Conservation (phyloP, 2,888 invertebrate species). For the Xestoiulus laeticollis region DNA sequence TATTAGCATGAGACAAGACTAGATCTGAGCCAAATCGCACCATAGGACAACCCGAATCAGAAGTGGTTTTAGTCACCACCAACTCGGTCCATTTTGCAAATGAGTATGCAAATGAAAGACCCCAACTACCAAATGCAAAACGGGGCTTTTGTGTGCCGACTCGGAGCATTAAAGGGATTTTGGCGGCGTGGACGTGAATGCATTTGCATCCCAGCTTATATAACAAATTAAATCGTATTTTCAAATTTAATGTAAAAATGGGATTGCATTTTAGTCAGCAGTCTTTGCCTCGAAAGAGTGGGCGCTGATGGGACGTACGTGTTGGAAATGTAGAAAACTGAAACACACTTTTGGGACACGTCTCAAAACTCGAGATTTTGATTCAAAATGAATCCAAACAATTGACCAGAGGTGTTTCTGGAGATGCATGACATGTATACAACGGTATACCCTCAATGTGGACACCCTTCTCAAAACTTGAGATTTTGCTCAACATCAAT, state of each 20-base stretch:
- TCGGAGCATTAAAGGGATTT: neutral
- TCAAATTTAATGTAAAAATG: constrained; percentile 15
- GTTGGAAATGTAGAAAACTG: neutral
- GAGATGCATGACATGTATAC: too few relatives aligned
- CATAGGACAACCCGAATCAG: constrained; percentile 9
- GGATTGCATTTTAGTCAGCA: constrained; percentile 2
- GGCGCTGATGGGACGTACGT: neutral
- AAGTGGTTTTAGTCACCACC: constrained; percentile 18
- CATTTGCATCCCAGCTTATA: constrained; percentile 28
- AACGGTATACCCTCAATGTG: too few relatives aligned
- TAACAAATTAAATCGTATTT: constrained; percentile 33
- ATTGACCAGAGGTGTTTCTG: too few relatives aligned
- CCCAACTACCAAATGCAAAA: neutral
- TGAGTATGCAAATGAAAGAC: constrained; percentile 44
- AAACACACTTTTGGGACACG: neutral
- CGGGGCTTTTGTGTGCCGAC: neutral
- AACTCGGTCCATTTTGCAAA: constrained; percentile 36
- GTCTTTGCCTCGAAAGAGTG: neutral
- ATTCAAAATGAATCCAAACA: too few relatives aligned
- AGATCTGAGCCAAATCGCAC: neutral
- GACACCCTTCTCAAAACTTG: too few relatives aligned
- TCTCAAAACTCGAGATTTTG: neutral
- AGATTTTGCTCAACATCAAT: too few relatives aligned
- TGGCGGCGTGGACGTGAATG: constrained; percentile 13
- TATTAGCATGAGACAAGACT: neutral